Evolutionary conservation across 2,797 vertebrate genomes (phyloP).

Genomic region (Sebastes elongatus): DNA sequence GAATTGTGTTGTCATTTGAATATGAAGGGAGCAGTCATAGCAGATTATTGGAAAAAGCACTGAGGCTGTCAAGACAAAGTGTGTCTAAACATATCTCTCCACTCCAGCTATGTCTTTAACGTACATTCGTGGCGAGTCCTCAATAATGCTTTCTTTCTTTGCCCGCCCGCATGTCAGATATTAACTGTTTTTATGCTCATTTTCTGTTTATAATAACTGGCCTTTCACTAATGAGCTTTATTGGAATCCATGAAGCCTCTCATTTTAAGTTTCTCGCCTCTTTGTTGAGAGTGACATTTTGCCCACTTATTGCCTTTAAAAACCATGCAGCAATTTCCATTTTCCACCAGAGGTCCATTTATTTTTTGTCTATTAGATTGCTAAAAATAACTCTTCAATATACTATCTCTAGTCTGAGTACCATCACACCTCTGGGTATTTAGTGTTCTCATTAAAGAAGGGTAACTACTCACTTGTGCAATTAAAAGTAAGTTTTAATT

Average conservation of each 20-base stretch:
- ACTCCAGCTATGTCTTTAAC: slow-evolving; percentile 38
- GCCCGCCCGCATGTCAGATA: background rate
- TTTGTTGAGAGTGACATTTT: slow-evolving; percentile 32
- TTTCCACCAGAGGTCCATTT: slow-evolving; percentile 15
- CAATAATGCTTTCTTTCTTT: slow-evolving; percentile 7
- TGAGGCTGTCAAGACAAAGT: slow-evolving; percentile 41
- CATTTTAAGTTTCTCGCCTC: slow-evolving; percentile 22
- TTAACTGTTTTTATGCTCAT: slow-evolving; percentile 41
- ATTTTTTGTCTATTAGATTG: background rate
- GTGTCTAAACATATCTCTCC: slow-evolving; percentile 54
- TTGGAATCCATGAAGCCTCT: slow-evolving; percentile 37
- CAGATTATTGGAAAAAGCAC: slow-evolving; percentile 53
- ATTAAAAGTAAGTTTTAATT: background rate
- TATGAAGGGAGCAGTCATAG: slow-evolving; percentile 34
- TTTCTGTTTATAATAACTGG: slow-evolving; percentile 16
- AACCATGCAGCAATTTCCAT: slow-evolving; percentile 7
- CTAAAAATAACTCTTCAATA: background rate
- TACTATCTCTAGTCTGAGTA: background rate
- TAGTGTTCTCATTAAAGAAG: background rate
- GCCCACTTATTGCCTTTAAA: background rate
- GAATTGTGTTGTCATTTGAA: slow-evolving; percentile 45
- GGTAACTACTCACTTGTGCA: background rate
- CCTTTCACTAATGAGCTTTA: slow-evolving; percentile 25
- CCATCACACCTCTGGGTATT: background rate
- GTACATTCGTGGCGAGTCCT: slow-evolving; percentile 15